Percentiles rank a stretch among this genome's conserved stretches.
Conservation (phyloP, 2,113 vertebrate species). For the Sinocyclocheilus grahami region DNA sequence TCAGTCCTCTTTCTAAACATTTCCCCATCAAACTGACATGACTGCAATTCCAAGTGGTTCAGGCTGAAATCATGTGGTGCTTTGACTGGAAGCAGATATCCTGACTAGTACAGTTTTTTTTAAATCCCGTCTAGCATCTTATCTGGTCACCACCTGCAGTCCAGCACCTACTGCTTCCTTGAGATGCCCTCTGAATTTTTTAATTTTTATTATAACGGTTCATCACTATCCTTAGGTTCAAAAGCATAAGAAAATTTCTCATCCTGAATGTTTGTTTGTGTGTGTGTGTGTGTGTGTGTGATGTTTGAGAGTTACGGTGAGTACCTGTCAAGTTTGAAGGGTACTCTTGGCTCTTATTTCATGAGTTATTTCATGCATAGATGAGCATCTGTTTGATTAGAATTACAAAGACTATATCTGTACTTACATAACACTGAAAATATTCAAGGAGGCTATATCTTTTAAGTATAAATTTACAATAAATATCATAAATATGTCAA, state of each 20-base stretch:
- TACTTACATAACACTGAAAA: neutral
- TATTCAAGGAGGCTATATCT: neutral
- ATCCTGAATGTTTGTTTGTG: neutral
- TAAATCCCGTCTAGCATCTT: conserved; percentile 46
- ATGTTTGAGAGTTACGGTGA: neutral
- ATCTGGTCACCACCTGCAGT: conserved; percentile 59
- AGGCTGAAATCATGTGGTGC: conserved; percentile 61
- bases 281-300: conserved; percentile 15
- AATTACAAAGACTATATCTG: neutral
- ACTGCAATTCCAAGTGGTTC: conserved; percentile 63
- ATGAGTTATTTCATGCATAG: neutral
- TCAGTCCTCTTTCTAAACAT: conserved; percentile 58
- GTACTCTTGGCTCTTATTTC: neutral
- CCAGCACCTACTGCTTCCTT: conserved; percentile 21
- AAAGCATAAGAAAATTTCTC: neutral
- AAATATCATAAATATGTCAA: neutral
- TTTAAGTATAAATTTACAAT: neutral
- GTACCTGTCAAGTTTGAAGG: neutral
- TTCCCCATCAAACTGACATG: conserved; percentile 61
- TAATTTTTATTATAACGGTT: neutral
- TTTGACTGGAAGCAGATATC: conserved; percentile 64
- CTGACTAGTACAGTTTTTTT: conserved; percentile 30
- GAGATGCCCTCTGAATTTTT: conserved; percentile 6
- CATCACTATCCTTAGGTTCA: neutral
- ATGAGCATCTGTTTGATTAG: neutral